These are phyloP conservation scores for Drosophila varians DNA, from an alignment of 1,140 invertebrate species.

Conservation along the genomic window DNA sequence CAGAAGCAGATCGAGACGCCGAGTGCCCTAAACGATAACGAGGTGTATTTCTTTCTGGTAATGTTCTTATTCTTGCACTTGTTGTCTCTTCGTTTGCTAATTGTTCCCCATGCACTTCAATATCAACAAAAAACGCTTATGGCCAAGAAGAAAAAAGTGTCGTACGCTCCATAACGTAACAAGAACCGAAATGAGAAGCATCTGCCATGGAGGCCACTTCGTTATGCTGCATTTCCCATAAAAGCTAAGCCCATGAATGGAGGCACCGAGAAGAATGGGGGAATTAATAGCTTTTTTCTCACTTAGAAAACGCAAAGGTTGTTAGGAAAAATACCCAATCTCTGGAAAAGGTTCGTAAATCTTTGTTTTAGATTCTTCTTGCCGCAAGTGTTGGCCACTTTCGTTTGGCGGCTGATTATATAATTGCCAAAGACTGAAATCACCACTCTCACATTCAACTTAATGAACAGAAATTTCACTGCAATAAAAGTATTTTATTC, in stretches of 20 bases:
- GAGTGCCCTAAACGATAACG: constrained; percentile 45
- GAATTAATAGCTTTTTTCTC: not conserved
- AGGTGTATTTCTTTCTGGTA: constrained; percentile 22
- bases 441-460: constrained; percentile 63
- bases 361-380: constrained; percentile 25
- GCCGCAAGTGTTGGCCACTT: constrained; percentile 24
- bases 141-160: constrained; percentile 29
- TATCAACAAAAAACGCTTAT: constrained; percentile 5
- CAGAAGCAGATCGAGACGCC: constrained; percentile 34
- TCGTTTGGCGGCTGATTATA: constrained; percentile 57
- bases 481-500: constrained; percentile 66
- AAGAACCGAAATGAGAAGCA: constrained; percentile 32
- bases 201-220: constrained; percentile 4
- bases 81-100: constrained; percentile 44
- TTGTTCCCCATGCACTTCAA: constrained; percentile 50
- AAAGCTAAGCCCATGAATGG: constrained; percentile 34
- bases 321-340: constrained; percentile 1
- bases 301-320: not conserved
- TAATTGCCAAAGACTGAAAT: constrained; percentile 58
- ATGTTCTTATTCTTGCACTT: constrained; percentile 33
- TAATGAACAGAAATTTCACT: constrained; percentile 79
- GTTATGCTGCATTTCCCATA: constrained; percentile 69
- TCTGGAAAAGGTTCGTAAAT: constrained; percentile 32
- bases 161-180: constrained; percentile 57
- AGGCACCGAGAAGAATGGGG: constrained; percentile 5